These are phyloP conservation scores for Cottoperca gobio DNA, from an alignment of 2,797 vertebrate genomes.

Conservation along the genomic window DNA sequence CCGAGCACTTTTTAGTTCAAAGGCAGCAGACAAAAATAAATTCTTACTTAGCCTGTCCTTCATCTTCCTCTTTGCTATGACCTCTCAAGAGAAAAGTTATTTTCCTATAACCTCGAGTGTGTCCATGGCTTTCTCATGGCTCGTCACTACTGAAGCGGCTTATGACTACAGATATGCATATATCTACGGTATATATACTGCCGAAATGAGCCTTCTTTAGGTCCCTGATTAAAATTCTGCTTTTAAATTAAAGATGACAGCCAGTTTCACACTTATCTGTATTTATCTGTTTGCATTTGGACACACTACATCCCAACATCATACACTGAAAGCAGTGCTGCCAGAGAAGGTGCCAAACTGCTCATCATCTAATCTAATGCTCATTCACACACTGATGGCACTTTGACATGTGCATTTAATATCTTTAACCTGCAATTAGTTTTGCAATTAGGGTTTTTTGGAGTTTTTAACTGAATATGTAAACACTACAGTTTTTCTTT, in stretches of 20 bases:
- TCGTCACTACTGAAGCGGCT: slow-evolving; percentile 40
- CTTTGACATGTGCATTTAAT: too few species aligned
- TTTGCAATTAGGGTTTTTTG: too few species aligned
- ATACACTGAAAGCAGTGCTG: too few species aligned
- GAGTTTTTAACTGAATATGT: too few species aligned
- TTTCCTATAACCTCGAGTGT: slow-evolving; percentile 38
- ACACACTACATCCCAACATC: too few species aligned
- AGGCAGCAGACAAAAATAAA: slow-evolving; percentile 3
- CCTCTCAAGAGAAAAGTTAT: slow-evolving; percentile 29
- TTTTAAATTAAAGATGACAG: slow-evolving; percentile 27
- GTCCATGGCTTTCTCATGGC: slow-evolving; percentile 43
- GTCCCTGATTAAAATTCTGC: slow-evolving; percentile 8
- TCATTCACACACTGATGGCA: too few species aligned
- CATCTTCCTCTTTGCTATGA: slow-evolving; percentile 17
- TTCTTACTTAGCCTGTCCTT: slow-evolving; percentile 25
- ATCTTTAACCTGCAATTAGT: too few species aligned
- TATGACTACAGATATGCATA: slow-evolving; percentile 25
- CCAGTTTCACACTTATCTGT: slow-evolving; percentile 27
- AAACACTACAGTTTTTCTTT: too few species aligned
- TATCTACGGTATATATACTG: too few species aligned
- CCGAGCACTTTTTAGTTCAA: slow-evolving; percentile 2
- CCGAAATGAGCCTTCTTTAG: slow-evolving; percentile 30
- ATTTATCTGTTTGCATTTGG: background rate
- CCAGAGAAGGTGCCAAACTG: too few species aligned
- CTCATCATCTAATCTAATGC: too few species aligned